phyloP scores from a whole-genome alignment of 2,797 vertebrate genomes.

The Myotis pilosus region DNA sequence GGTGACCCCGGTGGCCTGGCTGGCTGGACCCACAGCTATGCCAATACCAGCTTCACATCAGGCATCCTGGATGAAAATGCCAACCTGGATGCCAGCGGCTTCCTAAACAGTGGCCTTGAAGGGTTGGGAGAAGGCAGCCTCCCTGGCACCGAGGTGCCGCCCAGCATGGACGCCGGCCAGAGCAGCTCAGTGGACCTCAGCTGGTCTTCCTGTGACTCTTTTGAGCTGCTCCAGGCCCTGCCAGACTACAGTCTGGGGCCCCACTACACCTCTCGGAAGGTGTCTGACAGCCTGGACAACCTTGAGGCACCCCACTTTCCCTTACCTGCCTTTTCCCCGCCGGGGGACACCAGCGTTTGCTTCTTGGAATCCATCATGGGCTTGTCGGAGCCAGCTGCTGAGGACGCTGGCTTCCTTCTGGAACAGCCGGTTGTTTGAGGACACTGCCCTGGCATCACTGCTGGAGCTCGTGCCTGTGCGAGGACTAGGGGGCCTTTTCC shows the following conservation, averaged over 20 bases:
- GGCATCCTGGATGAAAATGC: conserved; percentile 95
- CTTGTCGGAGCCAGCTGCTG: conserved; percentile 92
- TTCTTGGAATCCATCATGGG: conserved; percentile 96
- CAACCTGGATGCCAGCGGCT: conserved; percentile 91
- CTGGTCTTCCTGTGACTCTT: conserved; percentile 93
- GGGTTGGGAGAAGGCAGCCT: conserved; percentile 81
- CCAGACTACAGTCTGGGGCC: conserved; percentile 94
- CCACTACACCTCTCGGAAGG: conserved; percentile 93
- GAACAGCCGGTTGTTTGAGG: conserved; percentile 96
- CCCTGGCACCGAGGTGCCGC: conserved; percentile 69
- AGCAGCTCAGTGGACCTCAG: conserved; percentile 93
- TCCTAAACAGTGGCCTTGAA: conserved; percentile 82
- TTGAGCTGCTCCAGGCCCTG: conserved; percentile 95
- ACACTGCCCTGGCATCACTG: conserved; percentile 92
- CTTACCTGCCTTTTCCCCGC: conserved; percentile 85
- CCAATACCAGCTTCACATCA: conserved; percentile 80
- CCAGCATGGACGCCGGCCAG: conserved; percentile 86
- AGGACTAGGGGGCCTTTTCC: background rate
- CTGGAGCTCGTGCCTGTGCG: conserved; percentile 94
- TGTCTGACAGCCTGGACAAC: conserved; percentile 92
- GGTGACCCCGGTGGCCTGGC: conserved; percentile 50
- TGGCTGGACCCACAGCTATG: conserved; percentile 58
- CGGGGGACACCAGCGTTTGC: conserved; percentile 88
- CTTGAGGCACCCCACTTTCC: conserved; percentile 91
- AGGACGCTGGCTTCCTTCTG: conserved; percentile 90